phyloP scores from a whole-genome alignment of 2,113 vertebrate species.

The Nycticebus coucang region DNA sequence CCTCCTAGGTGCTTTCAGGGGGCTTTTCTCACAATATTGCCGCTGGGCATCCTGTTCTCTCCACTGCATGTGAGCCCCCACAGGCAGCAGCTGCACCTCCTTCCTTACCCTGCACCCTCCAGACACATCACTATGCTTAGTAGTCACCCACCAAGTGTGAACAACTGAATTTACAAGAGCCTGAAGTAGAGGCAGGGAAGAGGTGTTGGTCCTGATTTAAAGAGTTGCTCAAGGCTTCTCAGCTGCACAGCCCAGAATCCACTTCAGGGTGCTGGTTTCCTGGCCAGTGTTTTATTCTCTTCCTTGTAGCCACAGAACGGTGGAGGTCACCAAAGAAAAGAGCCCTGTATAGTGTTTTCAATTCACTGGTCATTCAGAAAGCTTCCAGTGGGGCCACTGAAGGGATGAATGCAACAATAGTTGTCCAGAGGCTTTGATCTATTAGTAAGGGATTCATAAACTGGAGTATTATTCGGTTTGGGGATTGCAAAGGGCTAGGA shows the following conservation, averaged over 20 bases:
- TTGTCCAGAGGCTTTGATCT: neutral
- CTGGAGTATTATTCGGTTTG: neutral
- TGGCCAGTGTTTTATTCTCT: neutral
- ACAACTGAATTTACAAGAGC: neutral
- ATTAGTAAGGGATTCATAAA: neutral
- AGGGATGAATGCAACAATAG: neutral
- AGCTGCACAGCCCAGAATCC: neutral
- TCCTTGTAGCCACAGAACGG: neutral
- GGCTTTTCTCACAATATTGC: accelerated
- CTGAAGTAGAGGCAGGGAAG: neutral
- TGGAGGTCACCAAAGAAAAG: neutral
- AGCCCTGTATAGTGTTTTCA: neutral
- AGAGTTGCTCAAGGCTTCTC: neutral
- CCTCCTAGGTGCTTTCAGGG: neutral
- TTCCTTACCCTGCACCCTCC: neutral
- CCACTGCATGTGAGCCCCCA: neutral
- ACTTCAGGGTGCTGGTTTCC: neutral
- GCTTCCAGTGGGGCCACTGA: neutral
- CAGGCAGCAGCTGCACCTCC: neutral
- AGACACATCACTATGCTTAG: neutral
- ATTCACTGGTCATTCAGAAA: neutral
- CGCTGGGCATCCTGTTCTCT: neutral
- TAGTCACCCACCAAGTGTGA: neutral
- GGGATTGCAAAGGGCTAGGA: neutral
- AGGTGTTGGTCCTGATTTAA: neutral